These are phyloP conservation scores for Dicerorhinus sumatrensis DNA, from an alignment of 2,113 vertebrate genomes.

Conservation along the genomic window DNA sequence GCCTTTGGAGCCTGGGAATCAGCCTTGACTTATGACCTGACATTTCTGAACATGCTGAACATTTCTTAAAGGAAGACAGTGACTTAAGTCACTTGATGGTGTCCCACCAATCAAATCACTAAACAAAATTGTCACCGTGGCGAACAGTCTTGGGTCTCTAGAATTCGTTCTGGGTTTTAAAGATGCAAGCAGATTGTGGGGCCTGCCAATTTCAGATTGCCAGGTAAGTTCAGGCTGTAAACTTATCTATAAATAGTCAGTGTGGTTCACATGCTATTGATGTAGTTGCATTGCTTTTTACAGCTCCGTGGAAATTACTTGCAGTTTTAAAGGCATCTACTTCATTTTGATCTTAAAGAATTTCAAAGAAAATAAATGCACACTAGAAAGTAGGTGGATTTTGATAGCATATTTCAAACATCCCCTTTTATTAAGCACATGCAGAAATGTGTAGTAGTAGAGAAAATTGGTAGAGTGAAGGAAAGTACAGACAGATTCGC, in stretches of 20 bases:
- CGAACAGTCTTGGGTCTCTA: background rate
- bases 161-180: background rate
- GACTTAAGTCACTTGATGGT: background rate
- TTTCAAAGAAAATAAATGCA: slow-evolving; percentile 54
- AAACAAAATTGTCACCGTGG: background rate
- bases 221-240: background rate
- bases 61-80: background rate
- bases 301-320: background rate
- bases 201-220: background rate
- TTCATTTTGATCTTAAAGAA: slow-evolving; percentile 40
- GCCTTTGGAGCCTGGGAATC: background rate
- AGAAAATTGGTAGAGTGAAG: background rate
- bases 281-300: background rate
- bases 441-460: background rate
- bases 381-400: background rate
- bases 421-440: background rate
- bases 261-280: background rate
- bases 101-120: background rate
- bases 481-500: background rate
- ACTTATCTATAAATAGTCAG: background rate
- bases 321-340: background rate
- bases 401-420: background rate
- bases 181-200: background rate
- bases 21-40: background rate
- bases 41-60: background rate